Conservation (phyloP, 64 coral and sea anemone species). For the Pocillopora verrucosa region DNA sequence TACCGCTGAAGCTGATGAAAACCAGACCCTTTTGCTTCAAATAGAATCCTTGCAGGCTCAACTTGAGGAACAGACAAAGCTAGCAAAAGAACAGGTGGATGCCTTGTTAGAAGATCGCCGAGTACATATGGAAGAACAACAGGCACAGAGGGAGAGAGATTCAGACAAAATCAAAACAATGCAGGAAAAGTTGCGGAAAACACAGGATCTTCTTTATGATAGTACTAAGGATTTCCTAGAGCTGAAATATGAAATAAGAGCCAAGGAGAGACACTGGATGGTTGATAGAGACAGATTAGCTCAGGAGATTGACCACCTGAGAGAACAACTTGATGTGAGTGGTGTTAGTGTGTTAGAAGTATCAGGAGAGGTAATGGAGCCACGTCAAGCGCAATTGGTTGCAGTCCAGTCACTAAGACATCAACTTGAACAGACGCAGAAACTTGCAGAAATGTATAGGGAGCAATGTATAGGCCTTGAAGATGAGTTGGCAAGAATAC, state of each 20-base stretch:
- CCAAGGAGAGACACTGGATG: slow-evolving; percentile 98
- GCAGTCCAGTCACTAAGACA: slow-evolving; percentile 90
- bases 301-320: slow-evolving; percentile 89
- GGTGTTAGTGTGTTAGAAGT: slow-evolving; percentile 76
- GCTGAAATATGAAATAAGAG: slow-evolving; percentile 94
- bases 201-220: slow-evolving; percentile 96
- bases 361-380: slow-evolving; percentile 83
- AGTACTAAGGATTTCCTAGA: slow-evolving; percentile 99
- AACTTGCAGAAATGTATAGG: slow-evolving; percentile 98
- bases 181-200: slow-evolving; percentile 86
- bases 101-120: slow-evolving; percentile 86
- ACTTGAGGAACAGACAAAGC: slow-evolving; percentile 92
- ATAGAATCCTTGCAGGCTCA: slow-evolving; percentile 96
- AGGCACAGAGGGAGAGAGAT: slow-evolving; percentile 93
- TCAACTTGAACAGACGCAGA: slow-evolving; percentile 95
- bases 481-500: slow-evolving; percentile 89
- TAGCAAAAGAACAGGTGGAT: slow-evolving; percentile 87
- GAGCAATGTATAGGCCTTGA: slow-evolving; percentile 97
- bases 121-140: slow-evolving; percentile 91
- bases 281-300: slow-evolving; percentile 85
- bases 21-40: slow-evolving; percentile 91
- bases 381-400: slow-evolving; percentile 71
- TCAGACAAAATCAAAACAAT: slow-evolving; percentile 94
- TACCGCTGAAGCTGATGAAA: slow-evolving; percentile 43
- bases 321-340: slow-evolving; percentile 83